Percentiles rank a stretch among this genome's conserved stretches.
These are phyloP conservation scores for Crenichthys baileyi DNA, from an alignment of 2,797 vertebrate species.

Conservation along the genomic window DNA sequence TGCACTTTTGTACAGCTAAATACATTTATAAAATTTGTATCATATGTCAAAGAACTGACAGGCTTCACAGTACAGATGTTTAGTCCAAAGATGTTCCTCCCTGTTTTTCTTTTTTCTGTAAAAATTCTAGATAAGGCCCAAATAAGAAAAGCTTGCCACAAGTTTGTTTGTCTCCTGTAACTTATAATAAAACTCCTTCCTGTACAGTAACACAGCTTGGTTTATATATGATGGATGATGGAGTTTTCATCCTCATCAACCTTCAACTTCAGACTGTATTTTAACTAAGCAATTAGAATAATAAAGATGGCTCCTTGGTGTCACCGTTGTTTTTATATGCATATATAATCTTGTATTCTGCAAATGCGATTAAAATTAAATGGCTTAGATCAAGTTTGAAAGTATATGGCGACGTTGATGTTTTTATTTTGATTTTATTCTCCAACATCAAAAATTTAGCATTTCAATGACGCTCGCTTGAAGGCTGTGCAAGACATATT, in stretches of 20 bases:
- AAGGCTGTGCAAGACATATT: background rate
- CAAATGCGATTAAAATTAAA: too few species aligned
- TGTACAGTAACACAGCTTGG: conserved; percentile 81
- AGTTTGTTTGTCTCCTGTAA: conserved; percentile 71
- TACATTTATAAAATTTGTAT: conserved; percentile 55
- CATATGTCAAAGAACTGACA: conserved; percentile 61
- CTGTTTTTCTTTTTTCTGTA: conserved; percentile 5
- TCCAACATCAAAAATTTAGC: background rate
- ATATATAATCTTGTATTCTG: background rate
- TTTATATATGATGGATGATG: conserved; percentile 81
- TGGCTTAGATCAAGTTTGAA: background rate
- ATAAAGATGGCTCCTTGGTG: conserved; percentile 69
- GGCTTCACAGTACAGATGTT: conserved; percentile 54
- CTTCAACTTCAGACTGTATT: conserved; percentile 76
- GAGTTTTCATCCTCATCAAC: conserved; percentile 71
- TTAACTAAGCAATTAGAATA: conserved; percentile 76
- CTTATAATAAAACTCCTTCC: conserved; percentile 60
- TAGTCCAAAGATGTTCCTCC: background rate
- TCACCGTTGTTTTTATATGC: conserved; percentile 21
- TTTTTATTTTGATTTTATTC: background rate
- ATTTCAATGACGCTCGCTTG: background rate
- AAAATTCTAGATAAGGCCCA: conserved; percentile 40
- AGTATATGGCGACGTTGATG: background rate
- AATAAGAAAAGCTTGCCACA: conserved; percentile 47
- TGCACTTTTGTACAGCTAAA: conserved; percentile 80